Conservation (phyloP, 1,140 invertebrate genomes). For the Drosophila murphyi region DNA sequence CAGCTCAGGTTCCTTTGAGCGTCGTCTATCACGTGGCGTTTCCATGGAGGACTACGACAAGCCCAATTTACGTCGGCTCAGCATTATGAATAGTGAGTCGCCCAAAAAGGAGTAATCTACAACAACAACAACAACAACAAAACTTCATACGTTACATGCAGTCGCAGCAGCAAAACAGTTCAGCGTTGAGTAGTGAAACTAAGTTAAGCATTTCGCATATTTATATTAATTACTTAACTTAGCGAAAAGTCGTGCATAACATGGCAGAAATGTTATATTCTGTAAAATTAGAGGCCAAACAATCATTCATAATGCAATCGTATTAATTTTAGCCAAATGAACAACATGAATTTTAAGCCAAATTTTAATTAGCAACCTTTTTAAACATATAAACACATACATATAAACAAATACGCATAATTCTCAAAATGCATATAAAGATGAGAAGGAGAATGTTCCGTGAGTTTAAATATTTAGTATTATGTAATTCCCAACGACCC, state of each 20-base stretch:
- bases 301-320: slow-evolving; percentile 65
- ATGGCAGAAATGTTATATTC: slow-evolving; percentile 17
- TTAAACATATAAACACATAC: slow-evolving; percentile 8
- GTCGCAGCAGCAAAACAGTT: slow-evolving; percentile 18
- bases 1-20: slow-evolving; percentile 85
- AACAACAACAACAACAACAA: background rate
- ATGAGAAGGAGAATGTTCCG: slow-evolving; percentile 6
- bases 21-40: slow-evolving; percentile 88
- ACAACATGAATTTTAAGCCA: slow-evolving; percentile 48
- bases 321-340: slow-evolving; percentile 49
- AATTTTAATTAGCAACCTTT: slow-evolving; percentile 57
- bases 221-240: slow-evolving; percentile 61
- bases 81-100: slow-evolving; percentile 86
- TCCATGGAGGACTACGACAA: slow-evolving; percentile 94
- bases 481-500: slow-evolving; percentile 57
- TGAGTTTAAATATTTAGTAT: slow-evolving; percentile 46
- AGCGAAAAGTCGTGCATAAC: slow-evolving; percentile 39
- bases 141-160: slow-evolving; percentile 24
- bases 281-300: slow-evolving; percentile 53
- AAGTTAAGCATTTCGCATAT: slow-evolving; percentile 52
- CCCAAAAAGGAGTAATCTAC: slow-evolving; percentile 74
- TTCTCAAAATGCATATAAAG: slow-evolving; percentile 15
- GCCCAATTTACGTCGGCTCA: slow-evolving; percentile 90
- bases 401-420: slow-evolving; percentile 15
- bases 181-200: slow-evolving; percentile 38